A percentile compares a stretch with the other conserved stretches of the same genome.
These are phyloP conservation scores for Oryzias celebensis DNA, from an alignment of 2,113 vertebrate species.

Conservation along the genomic window DNA sequence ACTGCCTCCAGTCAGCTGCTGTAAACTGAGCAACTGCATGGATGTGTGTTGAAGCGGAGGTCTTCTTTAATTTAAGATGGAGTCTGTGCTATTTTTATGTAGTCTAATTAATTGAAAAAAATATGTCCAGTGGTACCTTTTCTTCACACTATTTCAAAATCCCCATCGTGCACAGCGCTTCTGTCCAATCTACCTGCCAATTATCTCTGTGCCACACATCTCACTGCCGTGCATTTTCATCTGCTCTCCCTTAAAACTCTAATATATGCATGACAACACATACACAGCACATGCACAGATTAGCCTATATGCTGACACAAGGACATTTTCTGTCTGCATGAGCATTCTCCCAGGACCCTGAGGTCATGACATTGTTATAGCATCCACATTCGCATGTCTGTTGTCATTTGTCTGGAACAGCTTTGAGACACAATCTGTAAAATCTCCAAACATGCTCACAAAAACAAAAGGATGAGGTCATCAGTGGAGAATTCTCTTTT, in stretches of 20 bases:
- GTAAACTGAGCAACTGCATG: conserved; percentile 27
- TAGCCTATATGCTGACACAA: conserved; percentile 66
- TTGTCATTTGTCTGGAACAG: conserved; percentile 16
- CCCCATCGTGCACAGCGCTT: conserved; percentile 10
- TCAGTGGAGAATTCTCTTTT: conserved; percentile 24
- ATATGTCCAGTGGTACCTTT: conserved; percentile 20
- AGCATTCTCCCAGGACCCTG: conserved; percentile 46
- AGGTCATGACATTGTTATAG: conserved; percentile 33
- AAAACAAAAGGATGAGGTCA: conserved; percentile 7
- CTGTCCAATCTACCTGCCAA: conserved; percentile 20
- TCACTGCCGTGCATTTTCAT: not conserved
- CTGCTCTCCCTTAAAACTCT: not conserved
- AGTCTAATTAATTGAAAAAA: conserved; percentile 40
- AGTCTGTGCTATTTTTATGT: conserved; percentile 16
- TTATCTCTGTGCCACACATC: conserved; percentile 35
- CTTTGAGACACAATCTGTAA: conserved; percentile 22
- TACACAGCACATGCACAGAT: conserved; percentile 20
- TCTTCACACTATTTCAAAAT: not conserved
- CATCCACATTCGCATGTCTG: conserved; percentile 23
- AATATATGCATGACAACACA: not conserved
- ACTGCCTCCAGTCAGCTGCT: conserved; percentile 40
- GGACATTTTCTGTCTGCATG: conserved; percentile 51
- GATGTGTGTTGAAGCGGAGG: conserved; percentile 8
- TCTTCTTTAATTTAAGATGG: conserved; percentile 31
- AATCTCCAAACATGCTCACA: conserved; percentile 18